Evolutionary conservation across 2,888 invertebrate species (phyloP).

Genomic region (Eugnorisma glareosa): DNA sequence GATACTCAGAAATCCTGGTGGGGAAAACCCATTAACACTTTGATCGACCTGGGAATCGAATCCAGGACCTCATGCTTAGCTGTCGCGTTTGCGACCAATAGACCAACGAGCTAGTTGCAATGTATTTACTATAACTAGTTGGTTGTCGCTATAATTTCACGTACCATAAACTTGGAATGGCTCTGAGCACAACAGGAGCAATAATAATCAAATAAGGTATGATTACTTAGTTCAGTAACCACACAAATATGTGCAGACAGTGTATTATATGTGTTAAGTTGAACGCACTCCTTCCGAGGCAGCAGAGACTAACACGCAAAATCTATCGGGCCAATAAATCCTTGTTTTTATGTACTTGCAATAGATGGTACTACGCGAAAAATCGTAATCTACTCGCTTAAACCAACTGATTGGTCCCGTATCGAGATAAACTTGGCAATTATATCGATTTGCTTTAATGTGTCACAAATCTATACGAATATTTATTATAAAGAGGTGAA

Average conservation of each 20-base stretch:
- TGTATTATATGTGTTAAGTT: background rate
- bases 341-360: no score
- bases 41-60: background rate
- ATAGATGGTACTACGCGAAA: no score
- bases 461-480: no score
- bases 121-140: background rate
- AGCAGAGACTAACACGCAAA: no score
- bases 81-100: background rate
- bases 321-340: no score
- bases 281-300: no score
- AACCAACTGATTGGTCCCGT: no score
- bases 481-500: no score
- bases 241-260: background rate
- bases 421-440: no score
- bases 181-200: constrained; percentile 69
- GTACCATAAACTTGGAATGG: constrained; percentile 68
- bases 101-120: background rate
- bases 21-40: background rate
- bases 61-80: background rate
- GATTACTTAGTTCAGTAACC: constrained; percentile 52
- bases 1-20: no score
- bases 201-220: constrained; percentile 71
- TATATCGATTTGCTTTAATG: no score
- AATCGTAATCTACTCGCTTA: no score
- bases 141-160: constrained; percentile 64